Percentiles rank a stretch among this genome's conserved stretches.
phyloP scores from a whole-genome alignment of 2,888 invertebrate genomes.

The Drosophila mimetica region DNA sequence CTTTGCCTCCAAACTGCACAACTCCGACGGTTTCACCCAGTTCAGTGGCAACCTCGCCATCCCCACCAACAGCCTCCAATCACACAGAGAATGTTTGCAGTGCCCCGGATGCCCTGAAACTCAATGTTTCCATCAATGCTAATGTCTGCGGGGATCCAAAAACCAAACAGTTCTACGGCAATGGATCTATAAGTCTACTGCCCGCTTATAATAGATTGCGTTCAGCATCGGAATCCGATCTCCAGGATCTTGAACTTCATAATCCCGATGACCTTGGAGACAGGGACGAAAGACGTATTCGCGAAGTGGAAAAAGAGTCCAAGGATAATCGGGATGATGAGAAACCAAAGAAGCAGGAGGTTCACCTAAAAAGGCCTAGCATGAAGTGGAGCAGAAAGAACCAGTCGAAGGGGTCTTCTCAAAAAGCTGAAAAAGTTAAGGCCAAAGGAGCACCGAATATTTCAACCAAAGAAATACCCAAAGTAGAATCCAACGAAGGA shows the following conservation, averaged over 20 bases:
- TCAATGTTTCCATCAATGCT: constrained; percentile 81
- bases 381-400: constrained; percentile 1
- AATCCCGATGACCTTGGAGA: background rate
- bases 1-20: constrained; percentile 1
- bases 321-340: background rate
- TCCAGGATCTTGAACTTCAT: background rate
- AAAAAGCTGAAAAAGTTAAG: background rate
- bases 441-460: background rate
- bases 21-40: background rate
- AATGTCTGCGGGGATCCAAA: constrained; percentile 73
- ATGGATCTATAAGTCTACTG: constrained; percentile 73
- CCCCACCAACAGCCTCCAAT: background rate
- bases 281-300: constrained; percentile 9
- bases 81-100: constrained; percentile 1
- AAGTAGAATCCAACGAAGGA: background rate
- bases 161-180: constrained; percentile 66
- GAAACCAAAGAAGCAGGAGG: background rate
- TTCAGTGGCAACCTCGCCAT: background rate
- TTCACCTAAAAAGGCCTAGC: background rate
- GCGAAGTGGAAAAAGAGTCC: background rate
- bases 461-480: background rate
- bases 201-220: constrained; percentile 33
- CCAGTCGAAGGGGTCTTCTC: background rate
- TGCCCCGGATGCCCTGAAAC: constrained; percentile 58
- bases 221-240: background rate